Percentiles rank a stretch among this genome's conserved stretches.
phyloP scores from a whole-genome alignment of 2,113 vertebrate genomes.

The Ictidomys tridecemlineatus region DNA sequence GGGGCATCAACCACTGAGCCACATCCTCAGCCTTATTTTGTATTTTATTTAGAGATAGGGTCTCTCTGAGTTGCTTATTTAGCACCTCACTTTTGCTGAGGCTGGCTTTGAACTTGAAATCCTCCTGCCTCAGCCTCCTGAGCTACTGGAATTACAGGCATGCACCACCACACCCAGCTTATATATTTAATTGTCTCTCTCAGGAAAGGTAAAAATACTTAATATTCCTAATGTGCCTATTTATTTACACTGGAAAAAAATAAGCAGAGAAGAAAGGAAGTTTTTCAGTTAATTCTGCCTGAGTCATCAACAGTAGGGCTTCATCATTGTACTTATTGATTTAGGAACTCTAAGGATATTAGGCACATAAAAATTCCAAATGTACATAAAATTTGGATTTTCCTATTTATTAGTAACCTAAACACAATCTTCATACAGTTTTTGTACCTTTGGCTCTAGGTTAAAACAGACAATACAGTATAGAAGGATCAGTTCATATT shows the following conservation, averaged over 20 bases:
- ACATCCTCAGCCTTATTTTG: too few species aligned
- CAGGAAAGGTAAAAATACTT: background rate
- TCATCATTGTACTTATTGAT: constrained; percentile 19
- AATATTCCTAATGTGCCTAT: background rate
- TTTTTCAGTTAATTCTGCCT: background rate
- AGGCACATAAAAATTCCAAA: background rate
- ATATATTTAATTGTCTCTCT: background rate
- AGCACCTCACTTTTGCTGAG: too few species aligned
- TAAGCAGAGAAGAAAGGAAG: background rate
- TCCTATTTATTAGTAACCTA: background rate
- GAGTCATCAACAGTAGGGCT: background rate
- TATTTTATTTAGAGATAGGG: too few species aligned
- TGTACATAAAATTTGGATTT: constrained; percentile 55
- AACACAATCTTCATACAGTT: background rate
- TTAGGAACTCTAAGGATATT: constrained; percentile 30
- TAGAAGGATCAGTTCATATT: constrained; percentile 10
- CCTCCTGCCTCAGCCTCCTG: too few species aligned
- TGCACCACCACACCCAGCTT: too few species aligned
- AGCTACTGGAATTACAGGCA: too few species aligned
- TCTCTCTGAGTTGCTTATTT: too few species aligned
- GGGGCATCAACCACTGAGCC: too few species aligned
- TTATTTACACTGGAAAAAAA: constrained; percentile 28
- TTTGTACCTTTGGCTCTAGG: background rate
- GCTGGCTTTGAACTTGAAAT: too few species aligned
- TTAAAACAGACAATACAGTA: background rate